These are phyloP conservation scores for Engraulis encrasicolus DNA, from an alignment of 2,113 vertebrate genomes.

Conservation along the genomic window DNA sequence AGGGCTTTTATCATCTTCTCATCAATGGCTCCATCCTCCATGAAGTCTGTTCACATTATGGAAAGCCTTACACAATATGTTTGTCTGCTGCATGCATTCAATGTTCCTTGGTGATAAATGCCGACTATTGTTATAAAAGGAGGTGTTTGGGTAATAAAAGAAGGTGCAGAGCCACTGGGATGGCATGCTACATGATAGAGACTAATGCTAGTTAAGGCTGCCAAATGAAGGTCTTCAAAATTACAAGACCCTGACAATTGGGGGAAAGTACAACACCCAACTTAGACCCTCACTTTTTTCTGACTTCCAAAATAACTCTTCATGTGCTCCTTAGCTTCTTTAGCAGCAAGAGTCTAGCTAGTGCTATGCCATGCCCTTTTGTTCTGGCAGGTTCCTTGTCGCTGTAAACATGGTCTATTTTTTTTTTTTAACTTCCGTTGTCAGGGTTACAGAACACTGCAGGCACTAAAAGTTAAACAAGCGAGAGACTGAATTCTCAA, in stretches of 20 bases:
- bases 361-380: too few species aligned
- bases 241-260: too few species aligned
- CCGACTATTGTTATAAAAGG: background rate
- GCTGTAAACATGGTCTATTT: too few species aligned
- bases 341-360: too few species aligned
- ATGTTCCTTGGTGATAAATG: background rate
- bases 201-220: background rate
- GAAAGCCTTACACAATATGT: background rate
- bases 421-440: slow-evolving; percentile 57
- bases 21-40: slow-evolving; percentile 32
- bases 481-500: slow-evolving; percentile 26
- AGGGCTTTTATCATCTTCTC: slow-evolving; percentile 67
- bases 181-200: background rate
- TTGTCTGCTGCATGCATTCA: background rate
- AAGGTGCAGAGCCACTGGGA: background rate
- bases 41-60: slow-evolving; percentile 42
- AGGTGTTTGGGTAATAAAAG: background rate
- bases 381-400: too few species aligned
- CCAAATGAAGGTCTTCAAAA: too few species aligned
- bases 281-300: too few species aligned
- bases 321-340: too few species aligned
- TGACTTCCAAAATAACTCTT: too few species aligned
- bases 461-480: slow-evolving; percentile 28
- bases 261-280: too few species aligned
- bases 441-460: slow-evolving; percentile 52